A percentile compares a stretch with the other conserved stretches of the same genome.
Conservation (phyloP, 2,888 invertebrate genomes). For the Rhagophthalmus giganteus region DNA sequence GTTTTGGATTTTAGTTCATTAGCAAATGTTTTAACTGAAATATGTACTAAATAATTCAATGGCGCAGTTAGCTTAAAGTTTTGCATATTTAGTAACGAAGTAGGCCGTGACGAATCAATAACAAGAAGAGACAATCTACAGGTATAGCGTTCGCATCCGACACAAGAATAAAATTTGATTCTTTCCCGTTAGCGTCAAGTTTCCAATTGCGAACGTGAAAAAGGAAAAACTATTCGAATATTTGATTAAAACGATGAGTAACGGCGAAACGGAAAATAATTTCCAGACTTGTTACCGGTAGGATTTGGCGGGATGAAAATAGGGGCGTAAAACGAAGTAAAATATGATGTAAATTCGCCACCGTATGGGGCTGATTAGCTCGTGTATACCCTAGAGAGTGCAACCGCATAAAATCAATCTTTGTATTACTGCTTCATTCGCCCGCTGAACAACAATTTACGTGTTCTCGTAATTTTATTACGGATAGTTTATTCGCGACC, state of each 20-base stretch:
- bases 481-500: too few relatives aligned
- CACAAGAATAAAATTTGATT: conserved; percentile 9
- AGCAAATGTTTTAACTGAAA: conserved; percentile 27
- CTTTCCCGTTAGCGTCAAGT: too few relatives aligned
- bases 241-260: conserved; percentile 37
- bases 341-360: conserved; percentile 38
- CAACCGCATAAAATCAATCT: conserved; percentile 40
- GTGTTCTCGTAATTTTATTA: too few relatives aligned
- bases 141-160: conserved; percentile 9
- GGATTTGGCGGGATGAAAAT: conserved; percentile 23
- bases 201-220: too few relatives aligned
- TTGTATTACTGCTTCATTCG: conserved; percentile 23
- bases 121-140: conserved; percentile 9
- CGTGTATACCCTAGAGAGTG: conserved; percentile 35
- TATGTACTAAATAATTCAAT: conserved; percentile 22
- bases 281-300: conserved; percentile 29
- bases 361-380: conserved; percentile 41
- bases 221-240: conserved; percentile 19
- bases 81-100: conserved; percentile 18
- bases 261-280: conserved; percentile 37
- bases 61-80: conserved; percentile 16
- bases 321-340: conserved; percentile 26
- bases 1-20: conserved; percentile 23
- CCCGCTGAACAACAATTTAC: conserved; percentile 19
- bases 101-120: conserved; percentile 12